Conservation (phyloP, 2,113 vertebrate species). For the Rhinopomastus cyanomelas region DNA sequence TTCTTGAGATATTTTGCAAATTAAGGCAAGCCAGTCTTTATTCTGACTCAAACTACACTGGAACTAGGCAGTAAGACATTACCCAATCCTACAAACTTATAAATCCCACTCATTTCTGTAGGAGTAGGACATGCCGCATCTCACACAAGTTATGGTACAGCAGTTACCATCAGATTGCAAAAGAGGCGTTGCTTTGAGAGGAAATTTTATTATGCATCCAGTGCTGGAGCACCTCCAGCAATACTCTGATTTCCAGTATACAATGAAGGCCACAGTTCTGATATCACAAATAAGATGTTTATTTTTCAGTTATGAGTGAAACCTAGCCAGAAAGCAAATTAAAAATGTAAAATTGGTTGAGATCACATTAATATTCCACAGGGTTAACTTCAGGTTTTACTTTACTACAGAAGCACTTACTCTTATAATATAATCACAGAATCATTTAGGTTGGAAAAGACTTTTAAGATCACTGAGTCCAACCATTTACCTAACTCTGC, state of each 20-base stretch:
- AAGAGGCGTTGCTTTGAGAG: neutral
- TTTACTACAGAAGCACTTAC: neutral
- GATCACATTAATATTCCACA: neutral
- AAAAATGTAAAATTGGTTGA: neutral
- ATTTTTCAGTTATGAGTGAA: neutral
- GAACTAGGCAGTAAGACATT: neutral
- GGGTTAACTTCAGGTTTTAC: neutral
- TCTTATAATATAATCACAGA: too few relatives aligned
- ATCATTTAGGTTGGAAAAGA: too few relatives aligned
- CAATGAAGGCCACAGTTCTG: neutral
- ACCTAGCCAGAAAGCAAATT: neutral
- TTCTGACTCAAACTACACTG: neutral
- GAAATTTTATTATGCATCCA: neutral
- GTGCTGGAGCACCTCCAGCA: neutral
- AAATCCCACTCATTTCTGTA: neutral
- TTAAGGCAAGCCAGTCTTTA: neutral
- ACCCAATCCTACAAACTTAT: neutral
- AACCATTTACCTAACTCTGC: too few relatives aligned
- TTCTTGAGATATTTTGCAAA: neutral
- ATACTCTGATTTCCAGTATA: neutral
- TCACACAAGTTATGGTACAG: fast-evolving
- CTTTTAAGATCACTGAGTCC: too few relatives aligned
- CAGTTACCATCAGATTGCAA: neutral
- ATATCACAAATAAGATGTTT: neutral
- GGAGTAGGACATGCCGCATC: neutral